Conservation (phyloP, 2,888 invertebrate species). For the Folsomia candida region DNA sequence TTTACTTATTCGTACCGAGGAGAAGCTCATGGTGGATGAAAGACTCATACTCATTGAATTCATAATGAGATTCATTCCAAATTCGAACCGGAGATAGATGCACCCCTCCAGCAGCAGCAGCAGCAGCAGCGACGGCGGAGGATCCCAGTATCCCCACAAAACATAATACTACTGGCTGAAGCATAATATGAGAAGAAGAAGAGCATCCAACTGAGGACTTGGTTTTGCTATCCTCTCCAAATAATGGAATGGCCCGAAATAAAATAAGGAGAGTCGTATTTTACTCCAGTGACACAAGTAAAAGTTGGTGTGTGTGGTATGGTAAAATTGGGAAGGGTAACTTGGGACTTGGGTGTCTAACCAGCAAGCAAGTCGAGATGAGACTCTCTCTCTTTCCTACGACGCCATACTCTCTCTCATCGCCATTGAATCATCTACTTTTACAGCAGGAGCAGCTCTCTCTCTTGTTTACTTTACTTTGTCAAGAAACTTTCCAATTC, state of each 20-base stretch:
- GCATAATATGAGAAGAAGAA: too few species aligned
- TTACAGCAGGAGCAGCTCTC: neutral
- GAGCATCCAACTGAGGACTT: too few species aligned
- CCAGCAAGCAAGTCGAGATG: neutral
- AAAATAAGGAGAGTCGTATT: neutral
- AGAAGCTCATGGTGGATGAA: neutral
- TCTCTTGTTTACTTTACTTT: neutral
- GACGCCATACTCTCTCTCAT: too few species aligned
- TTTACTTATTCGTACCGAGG: too few species aligned
- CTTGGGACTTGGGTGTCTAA: neutral
- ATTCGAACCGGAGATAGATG: too few species aligned
- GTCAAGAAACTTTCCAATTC: neutral
- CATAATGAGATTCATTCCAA: neutral
- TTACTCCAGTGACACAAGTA: neutral
- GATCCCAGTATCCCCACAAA: too few species aligned
- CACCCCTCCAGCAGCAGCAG: neutral
- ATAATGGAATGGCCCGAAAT: neutral
- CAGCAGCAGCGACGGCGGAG: neutral
- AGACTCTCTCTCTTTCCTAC: too few species aligned
- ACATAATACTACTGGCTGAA: too few species aligned
- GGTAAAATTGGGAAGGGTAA: neutral
- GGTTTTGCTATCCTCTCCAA: too few species aligned
- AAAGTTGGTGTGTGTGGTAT: neutral
- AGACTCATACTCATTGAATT: neutral
- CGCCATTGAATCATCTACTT: too few species aligned